phyloP scores from a whole-genome alignment of 2,888 invertebrate species.

The Eucera pruinosa region DNA sequence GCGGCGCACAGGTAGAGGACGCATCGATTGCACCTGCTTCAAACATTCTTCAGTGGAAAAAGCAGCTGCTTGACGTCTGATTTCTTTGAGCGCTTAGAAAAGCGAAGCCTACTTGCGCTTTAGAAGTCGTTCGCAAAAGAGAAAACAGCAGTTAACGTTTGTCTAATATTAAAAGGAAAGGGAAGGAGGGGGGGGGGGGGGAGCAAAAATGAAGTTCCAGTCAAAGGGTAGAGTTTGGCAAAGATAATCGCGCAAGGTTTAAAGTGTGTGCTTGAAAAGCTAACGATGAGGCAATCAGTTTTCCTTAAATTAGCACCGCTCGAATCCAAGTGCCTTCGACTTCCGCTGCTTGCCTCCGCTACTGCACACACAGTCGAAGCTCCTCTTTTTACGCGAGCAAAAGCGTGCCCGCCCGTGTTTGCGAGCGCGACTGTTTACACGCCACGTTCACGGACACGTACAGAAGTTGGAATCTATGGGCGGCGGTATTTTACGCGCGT shows the following conservation, averaged over 20 bases:
- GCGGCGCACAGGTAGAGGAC: too few species aligned
- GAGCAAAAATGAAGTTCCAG: constrained; percentile 44
- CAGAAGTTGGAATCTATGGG: not conserved
- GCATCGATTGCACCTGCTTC: too few species aligned
- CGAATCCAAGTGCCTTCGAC: constrained; percentile 41
- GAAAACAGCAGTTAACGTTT: constrained; percentile 9
- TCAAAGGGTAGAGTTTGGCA: constrained; percentile 29
- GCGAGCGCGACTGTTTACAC: too few species aligned
- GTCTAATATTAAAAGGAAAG: constrained; percentile 38
- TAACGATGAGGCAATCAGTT: constrained; percentile 59
- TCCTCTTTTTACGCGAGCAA: too few species aligned
- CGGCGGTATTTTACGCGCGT: too few species aligned
- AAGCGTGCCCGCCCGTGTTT: too few species aligned
- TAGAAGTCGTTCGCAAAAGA: too few species aligned
- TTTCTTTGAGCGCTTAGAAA: constrained; percentile 40
- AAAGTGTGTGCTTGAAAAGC: constrained; percentile 40
- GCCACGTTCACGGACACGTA: too few species aligned
- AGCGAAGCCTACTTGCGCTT: too few species aligned
- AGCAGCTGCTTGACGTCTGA: constrained; percentile 11
- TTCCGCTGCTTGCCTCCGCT: too few species aligned
- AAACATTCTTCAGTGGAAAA: too few species aligned
- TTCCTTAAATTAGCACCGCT: constrained; percentile 59
- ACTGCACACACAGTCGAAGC: constrained; percentile 53
- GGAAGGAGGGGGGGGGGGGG: too few species aligned
- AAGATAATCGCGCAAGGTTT: constrained; percentile 15